These are phyloP conservation scores for Aporophyla nigra DNA, from an alignment of 2,888 invertebrate genomes.

Conservation along the genomic window DNA sequence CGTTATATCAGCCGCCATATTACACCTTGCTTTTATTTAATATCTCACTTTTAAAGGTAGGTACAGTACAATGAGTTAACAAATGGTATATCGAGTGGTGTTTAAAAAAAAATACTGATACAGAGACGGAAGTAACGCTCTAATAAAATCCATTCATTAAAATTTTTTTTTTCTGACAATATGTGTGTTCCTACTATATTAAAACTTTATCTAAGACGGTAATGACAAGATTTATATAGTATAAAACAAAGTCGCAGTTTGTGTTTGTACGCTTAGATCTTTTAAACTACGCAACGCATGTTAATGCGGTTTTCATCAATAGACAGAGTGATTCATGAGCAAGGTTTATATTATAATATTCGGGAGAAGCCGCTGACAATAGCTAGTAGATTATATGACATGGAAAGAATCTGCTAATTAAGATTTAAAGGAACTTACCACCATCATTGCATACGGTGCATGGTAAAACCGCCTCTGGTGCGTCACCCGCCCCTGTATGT, in stretches of 20 bases:
- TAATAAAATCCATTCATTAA: too few relatives aligned
- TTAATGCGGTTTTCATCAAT: too few relatives aligned
- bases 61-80: background rate
- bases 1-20: constrained; percentile 46
- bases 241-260: too few relatives aligned
- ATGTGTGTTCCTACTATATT: background rate
- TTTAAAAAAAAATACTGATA: background rate
- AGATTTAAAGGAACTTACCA: constrained; percentile 40
- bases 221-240: background rate
- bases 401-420: background rate
- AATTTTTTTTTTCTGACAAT: too few relatives aligned
- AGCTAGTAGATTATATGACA: background rate
- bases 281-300: too few relatives aligned
- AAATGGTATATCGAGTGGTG: background rate
- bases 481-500: background rate
- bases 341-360: too few relatives aligned
- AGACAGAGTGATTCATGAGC: too few relatives aligned
- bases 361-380: too few relatives aligned
- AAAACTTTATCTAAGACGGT: background rate
- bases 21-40: constrained; percentile 47
- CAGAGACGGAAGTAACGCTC: background rate
- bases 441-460: constrained; percentile 52
- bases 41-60: constrained; percentile 12
- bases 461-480: background rate
- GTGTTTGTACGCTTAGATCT: too few relatives aligned